Evolutionary conservation across 2,113 vertebrate species (phyloP), one percentile per base, ranked within the genome.

Genomic region (Microcebus jonahi): DNA sequence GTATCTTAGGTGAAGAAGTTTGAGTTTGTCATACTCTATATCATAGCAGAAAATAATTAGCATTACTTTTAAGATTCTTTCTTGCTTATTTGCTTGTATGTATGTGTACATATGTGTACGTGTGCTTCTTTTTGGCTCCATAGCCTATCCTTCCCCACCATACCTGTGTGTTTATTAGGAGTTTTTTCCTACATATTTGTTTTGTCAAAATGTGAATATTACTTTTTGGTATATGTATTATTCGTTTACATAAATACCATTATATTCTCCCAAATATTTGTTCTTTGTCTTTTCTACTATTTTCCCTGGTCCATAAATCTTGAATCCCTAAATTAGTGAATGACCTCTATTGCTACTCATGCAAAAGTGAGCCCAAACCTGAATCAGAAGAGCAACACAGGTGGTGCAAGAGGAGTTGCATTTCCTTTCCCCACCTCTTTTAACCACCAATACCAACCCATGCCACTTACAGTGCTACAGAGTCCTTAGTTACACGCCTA

Each of bases 381-480:
- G 31, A 50, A 71, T 88, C 18, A 23, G 31, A 48, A 65, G 67
- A 88, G 45, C 5, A 42, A 70, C 71, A 55, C 23, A 36, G 5
- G 21, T 6, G 5, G 1, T 34, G 0, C 17, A 36, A 57, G 20
- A 15, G 17, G 15, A 42, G 2, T 10, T 42, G 10, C 15, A 25
- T 13, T 53, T 63, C 11, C 15, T 86, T 70, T 34, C 34, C 13
- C 10, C 39, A 23, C 3, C 31, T 8, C 14, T 63, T 55, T 45
- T 39, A 8, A 59, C 15, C 29, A 83, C 29, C 4, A 13, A 20
- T 1, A 20, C n/a, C 31, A 70, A 15, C 2, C 10, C 23, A 36
- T 17, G 8, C 42, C 3, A 17, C 25, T 83, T n/a, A 25, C 4
- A 55, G 6, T 79, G 11, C 45, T 70, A 13, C 14, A 65, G 8